Evolutionary conservation across 1,140 invertebrate species (phyloP), one percentile per base, ranked within the genome.

Genomic region (Lucilia cuprina): DNA sequence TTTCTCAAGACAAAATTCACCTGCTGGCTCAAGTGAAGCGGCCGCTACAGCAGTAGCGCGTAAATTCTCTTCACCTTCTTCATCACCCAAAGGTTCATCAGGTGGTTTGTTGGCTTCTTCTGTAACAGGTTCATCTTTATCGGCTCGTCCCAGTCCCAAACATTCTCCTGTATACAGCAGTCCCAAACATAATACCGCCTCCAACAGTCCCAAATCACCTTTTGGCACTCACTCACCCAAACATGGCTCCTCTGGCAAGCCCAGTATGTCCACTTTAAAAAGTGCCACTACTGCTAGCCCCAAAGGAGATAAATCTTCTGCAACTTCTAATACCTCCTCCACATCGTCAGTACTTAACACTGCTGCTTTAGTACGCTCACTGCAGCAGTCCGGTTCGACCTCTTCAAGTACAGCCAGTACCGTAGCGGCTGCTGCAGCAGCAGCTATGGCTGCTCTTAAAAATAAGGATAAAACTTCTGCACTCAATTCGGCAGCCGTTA

Each of bases 251-350:
- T 94, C 95, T 0, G 96, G 96, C 0, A 98, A 98, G 88, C 96
- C 96, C 0, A 97, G 96, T 87, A 96, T 98, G 94, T 96, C 96
- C 0, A 94, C 96, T 1, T 89, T 97, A n/a, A 97, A 97, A 88
- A 96, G 95, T 30, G 95, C 95, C 1, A 94, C 93, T 83, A 88
- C 89, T 7, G 89, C 83, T 60, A 84, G 83, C 82, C 83, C 83
- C 35, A 84, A 84, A 82, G 83, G 83, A 13, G 83, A 84, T n/a
- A 83, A 78, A 83, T 49, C 82, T 74, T 25, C 65, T 4, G 9
- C 5, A 4, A 21, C 70, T 17, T 47, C 41, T 5, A 49, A n/a
- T 10, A 74, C 82, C 8, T 49, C 60, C 1, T 13, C 65, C 21
- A 9, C 30, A 2, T 17, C 60, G 14, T 74, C 60, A 5, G 41